phyloP scores from a whole-genome alignment of 2,113 vertebrate species.

The Anhinga rufa region DNA sequence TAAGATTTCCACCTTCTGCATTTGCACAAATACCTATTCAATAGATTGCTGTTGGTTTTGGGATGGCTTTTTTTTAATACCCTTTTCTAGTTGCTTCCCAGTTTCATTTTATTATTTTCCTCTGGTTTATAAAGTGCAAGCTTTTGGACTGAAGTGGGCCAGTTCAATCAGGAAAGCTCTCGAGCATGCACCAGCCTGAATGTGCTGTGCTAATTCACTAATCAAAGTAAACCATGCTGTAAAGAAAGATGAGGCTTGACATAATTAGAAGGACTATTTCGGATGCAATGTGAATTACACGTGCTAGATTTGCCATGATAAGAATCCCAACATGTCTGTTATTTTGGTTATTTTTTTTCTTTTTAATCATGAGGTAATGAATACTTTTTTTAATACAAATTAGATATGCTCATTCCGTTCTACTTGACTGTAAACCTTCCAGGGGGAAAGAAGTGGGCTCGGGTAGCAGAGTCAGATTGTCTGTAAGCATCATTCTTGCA shows the following conservation, averaged over 20 bases:
- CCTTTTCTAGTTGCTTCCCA: neutral
- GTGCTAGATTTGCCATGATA: neutral
- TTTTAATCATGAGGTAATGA: neutral
- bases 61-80: neutral
- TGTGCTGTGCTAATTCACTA: neutral
- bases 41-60: neutral
- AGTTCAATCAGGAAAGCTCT: neutral
- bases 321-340: neutral
- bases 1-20: neutral
- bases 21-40: neutral
- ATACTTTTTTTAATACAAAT: neutral
- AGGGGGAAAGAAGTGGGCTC: neutral
- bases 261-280: constrained; percentile 2
- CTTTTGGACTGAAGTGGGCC: neutral
- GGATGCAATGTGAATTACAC: neutral
- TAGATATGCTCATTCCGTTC: neutral
- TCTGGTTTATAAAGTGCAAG: neutral
- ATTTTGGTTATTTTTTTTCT: neutral
- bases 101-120: neutral
- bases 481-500: neutral
- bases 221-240: neutral
- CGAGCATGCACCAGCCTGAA: neutral
- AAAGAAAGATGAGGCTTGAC: neutral
- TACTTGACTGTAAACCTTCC: neutral
- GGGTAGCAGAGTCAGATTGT: neutral